Evolutionary conservation across 2,797 vertebrate genomes (phyloP), one percentile per base, ranked within the genome.

Genomic region (Phrynocephalus forsythii): DNA sequence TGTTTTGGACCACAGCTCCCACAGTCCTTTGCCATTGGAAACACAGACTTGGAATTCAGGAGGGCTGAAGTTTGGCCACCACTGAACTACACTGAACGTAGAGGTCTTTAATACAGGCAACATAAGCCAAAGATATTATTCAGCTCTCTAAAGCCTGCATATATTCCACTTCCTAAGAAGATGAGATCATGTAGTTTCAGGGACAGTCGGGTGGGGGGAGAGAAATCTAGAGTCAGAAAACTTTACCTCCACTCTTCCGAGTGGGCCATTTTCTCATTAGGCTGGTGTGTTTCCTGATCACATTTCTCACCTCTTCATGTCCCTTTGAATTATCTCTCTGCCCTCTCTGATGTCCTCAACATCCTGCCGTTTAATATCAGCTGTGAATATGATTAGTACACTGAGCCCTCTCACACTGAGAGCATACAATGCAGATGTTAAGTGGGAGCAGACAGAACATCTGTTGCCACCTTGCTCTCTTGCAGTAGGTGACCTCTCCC

Each of bases 341-440:
- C 84, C 88, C 89, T 89, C 91, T 0, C 2, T n/a, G 1, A 44
- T 26, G 88, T 3, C 30, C 79, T 0, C n/a, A 87, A 11, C 92
- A 48, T 86, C 84, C 82, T 0, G 2, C 66, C 4, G 20, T 30
- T 91, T 38, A 73, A 1, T 0, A 68, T 28, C 87, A 69, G 0
- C 90, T 5, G 86, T 0, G 38, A 24, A n/a, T 9, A 18, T 5
- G 86, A 6, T 6, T 56, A 89, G 15, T 79, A 0, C 0, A 56
- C 84, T 0, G 3, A 80, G 63, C 6, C 79, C 80, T 82, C 2
- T 38, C 63, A 2, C 11, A 0, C 79, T 11, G 63, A 18, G n/a
- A 0, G 90, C 90, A 20, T 90, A 66, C 83, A 26, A 13, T 0
- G 91, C 10, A 38, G 89, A 2, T 68, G 89, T 89, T 83, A 91